Conservation (phyloP, 2,888 invertebrate species). For the Brachyopa scutellaris region DNA sequence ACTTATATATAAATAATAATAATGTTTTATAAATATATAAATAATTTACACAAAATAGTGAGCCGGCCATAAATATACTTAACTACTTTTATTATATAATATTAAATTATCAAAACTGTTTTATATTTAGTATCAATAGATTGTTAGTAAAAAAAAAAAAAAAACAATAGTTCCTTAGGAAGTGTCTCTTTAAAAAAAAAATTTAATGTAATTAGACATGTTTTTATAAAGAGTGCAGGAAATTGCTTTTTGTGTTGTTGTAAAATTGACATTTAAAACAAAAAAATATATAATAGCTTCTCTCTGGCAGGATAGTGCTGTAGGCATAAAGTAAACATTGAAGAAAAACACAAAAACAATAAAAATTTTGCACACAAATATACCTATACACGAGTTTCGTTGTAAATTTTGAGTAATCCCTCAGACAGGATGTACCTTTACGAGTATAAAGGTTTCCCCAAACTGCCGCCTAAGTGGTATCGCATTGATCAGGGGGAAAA, state of each 20-base stretch:
- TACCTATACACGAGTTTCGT: not conserved
- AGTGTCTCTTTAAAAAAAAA: slow-evolving; percentile 40
- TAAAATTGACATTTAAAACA: slow-evolving; percentile 24
- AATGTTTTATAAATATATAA: slow-evolving; percentile 67
- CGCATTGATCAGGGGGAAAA: too few relatives aligned
- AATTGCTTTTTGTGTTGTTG: slow-evolving; percentile 65
- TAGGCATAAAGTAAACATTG: slow-evolving; percentile 40
- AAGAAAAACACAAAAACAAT: slow-evolving; percentile 20
- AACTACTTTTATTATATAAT: slow-evolving; percentile 42
- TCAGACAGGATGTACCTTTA: too few relatives aligned
- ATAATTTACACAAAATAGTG: slow-evolving; percentile 72
- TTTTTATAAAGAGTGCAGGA: slow-evolving; percentile 51
- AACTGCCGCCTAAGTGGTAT: too few relatives aligned
- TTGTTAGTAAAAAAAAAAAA: slow-evolving; percentile 30
- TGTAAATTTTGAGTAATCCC: slow-evolving; percentile 37
- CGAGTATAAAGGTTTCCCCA: too few relatives aligned
- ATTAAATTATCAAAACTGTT: slow-evolving; percentile 54
- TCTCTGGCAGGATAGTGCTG: slow-evolving; percentile 43
- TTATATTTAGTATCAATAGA: slow-evolving; percentile 48
- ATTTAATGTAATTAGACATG: slow-evolving; percentile 45
- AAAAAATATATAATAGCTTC: slow-evolving; percentile 17
- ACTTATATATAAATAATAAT: slow-evolving; percentile 58
- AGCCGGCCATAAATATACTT: slow-evolving; percentile 72
- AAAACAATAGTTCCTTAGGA: slow-evolving; percentile 59
- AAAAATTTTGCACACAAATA: slow-evolving; percentile 13